Evolutionary conservation across 2,797 vertebrate genomes (phyloP), one percentile per base, ranked within the genome.

Genomic region (Pseudochirops corinnae): DNA sequence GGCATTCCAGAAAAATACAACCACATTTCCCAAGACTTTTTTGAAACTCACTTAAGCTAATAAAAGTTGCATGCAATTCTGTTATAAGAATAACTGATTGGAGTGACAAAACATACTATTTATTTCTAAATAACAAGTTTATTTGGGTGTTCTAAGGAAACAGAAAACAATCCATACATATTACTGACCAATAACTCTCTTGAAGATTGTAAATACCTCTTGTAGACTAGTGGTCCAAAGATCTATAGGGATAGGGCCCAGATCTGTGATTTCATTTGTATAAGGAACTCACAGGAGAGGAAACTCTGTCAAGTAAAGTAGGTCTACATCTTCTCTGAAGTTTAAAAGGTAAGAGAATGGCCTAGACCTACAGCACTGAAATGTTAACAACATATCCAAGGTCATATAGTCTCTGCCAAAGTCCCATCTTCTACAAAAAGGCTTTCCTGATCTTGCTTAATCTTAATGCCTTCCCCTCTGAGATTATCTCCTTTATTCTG

Each of bases 61-160:
- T 91, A 94, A 95, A 97, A 93, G 67, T 53, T 39, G 91, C 56
- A n/a, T 74, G 53, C 28, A 58, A 28, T 90, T 29, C 92, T 93
- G n/a, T 26, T 91, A 95, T 93, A 92, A 53, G 93, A 62, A 90
- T 74, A 74, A 91, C 56, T 56, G 57, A 92, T n/a, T 18, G 91
- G 50, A 87, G 95, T 46, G 62, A 46, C n/a, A 33, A 58, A 14
- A 92, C n/a, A 91, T 3, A 33, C 82, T 9, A 87, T 28, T 87
- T 87, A 9, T 87, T n/a, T n/a, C n/a, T n/a, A 87, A 87, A 87
- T 50, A 46, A 55, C 9, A 53, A 53, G 9, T 50, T 87, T 50
- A 50, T 90, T 18, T 56, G 92, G 55, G 93, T 90, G 91, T 12
- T 50, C 74, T 58, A 94, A 95, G 58, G 33, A 90, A 96, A 87